Evolutionary conservation across 1,140 invertebrate species (phyloP).

Genomic region (Venturia canescens): DNA sequence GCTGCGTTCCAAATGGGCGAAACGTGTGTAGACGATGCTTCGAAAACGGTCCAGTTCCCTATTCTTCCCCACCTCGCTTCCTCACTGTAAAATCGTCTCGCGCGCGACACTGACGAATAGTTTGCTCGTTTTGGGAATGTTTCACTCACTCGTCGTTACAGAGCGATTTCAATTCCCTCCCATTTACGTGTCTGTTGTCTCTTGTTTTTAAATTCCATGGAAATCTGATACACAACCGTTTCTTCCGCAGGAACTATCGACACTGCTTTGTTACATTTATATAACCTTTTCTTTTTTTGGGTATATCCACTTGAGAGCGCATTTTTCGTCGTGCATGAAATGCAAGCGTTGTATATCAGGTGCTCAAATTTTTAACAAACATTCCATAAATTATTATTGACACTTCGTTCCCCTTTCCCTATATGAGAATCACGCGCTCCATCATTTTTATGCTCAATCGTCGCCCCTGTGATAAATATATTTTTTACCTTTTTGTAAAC

Average conservation of each 20-base stretch:
- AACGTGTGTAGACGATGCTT: conserved; percentile 14
- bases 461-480: too few species aligned
- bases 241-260: not conserved
- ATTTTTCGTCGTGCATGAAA: too few species aligned
- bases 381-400: too few species aligned
- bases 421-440: too few species aligned
- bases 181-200: not conserved
- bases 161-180: not conserved
- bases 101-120: conserved; percentile 41
- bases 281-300: conserved; percentile 4
- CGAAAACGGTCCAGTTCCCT: not conserved
- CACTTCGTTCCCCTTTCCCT: too few species aligned
- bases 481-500: conserved; percentile 71
- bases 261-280: not conserved
- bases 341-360: too few species aligned
- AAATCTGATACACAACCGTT: conserved; percentile 20
- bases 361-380: too few species aligned
- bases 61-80: not conserved
- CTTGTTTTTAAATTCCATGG: not conserved
- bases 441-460: too few species aligned
- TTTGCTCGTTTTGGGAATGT: conserved; percentile 14
- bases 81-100: conserved; percentile 24
- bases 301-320: too few species aligned
- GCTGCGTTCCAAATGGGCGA: conserved; percentile 40
- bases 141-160: conserved; percentile 3